Conservation (phyloP, 2,888 invertebrate genomes). For the Bombyx huttoni region DNA sequence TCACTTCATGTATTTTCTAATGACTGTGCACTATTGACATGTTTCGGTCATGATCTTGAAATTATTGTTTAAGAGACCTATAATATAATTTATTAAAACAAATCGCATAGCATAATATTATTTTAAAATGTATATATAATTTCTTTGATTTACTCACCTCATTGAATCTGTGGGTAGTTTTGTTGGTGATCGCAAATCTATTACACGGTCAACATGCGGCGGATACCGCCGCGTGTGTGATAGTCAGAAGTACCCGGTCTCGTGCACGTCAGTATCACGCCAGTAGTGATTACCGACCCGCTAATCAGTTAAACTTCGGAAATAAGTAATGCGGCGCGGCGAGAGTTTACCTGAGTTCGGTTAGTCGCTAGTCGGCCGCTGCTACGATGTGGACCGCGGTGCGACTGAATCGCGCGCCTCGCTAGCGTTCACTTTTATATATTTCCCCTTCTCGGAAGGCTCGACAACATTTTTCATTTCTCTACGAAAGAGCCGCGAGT, state of each 20-base stretch:
- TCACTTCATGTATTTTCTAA: neutral
- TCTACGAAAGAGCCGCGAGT: constrained; percentile 27
- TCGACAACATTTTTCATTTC: constrained; percentile 29
- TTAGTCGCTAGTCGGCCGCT: constrained; percentile 19
- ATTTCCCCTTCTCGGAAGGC: constrained; percentile 44
- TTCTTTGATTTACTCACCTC: constrained; percentile 28
- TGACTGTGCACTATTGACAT: neutral
- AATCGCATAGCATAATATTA: neutral
- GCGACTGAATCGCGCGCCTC: constrained; percentile 54
- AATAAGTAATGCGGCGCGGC: constrained; percentile 27
- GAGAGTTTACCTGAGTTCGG: constrained; percentile 1
- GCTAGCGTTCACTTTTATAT: constrained; percentile 54
- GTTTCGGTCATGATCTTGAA: neutral
- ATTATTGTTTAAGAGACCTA: neutral
- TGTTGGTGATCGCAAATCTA: constrained; percentile 15
- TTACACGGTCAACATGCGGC: constrained; percentile 27
- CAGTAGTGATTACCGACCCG: constrained; percentile 18
- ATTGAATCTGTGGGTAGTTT: constrained; percentile 26
- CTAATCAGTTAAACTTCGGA: constrained; percentile 10
- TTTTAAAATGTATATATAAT: constrained; percentile 2
- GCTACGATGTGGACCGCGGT: constrained; percentile 33
- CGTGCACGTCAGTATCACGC: constrained; percentile 22
- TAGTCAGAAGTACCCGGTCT: constrained; percentile 19
- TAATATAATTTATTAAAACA: neutral
- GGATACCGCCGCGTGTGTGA: constrained; percentile 15